A percentile compares a stretch with the other conserved stretches of the same genome.
Conservation (phyloP, 2,113 vertebrate species). For the Porphyrio hochstetteri region DNA sequence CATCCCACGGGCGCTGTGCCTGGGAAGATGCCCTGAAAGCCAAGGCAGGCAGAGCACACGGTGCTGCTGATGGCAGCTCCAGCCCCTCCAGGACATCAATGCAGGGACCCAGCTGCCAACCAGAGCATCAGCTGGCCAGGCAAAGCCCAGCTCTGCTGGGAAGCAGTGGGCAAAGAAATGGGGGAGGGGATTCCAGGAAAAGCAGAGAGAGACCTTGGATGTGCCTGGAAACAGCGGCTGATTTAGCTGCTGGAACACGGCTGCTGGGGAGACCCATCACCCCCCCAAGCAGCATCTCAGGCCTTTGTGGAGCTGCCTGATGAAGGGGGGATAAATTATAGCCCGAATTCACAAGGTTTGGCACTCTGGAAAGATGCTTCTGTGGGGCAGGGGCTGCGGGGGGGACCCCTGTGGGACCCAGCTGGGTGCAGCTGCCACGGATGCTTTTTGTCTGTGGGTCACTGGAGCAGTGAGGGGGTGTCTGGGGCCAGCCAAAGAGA, state of each 20-base stretch:
- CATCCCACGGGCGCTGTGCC: rapidly evolving
- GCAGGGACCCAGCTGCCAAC: neutral
- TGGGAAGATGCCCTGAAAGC: neutral
- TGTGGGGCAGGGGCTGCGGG: neutral
- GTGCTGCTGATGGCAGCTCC: neutral
- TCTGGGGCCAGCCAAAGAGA: neutral
- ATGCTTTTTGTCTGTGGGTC: neutral
- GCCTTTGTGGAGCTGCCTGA: neutral
- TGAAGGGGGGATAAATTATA: neutral
- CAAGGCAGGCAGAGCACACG: neutral
- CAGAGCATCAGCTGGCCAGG: neutral
- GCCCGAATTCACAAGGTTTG: neutral
- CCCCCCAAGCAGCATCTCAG: neutral
- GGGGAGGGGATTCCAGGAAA: neutral
- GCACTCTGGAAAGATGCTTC: neutral
- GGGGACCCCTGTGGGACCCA: rapidly evolving
- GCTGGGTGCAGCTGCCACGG: neutral
- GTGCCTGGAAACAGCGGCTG: neutral
- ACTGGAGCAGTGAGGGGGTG: neutral
- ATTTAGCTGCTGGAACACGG: neutral
- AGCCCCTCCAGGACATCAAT: neutral
- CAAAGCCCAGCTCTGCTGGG: neutral
- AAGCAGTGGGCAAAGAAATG: neutral
- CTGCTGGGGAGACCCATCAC: rapidly evolving
- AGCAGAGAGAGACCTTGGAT: neutral